Base-by-base conservation (phyloP, 2,113 vertebrate genomes). In the Prinia subflava region DNA sequence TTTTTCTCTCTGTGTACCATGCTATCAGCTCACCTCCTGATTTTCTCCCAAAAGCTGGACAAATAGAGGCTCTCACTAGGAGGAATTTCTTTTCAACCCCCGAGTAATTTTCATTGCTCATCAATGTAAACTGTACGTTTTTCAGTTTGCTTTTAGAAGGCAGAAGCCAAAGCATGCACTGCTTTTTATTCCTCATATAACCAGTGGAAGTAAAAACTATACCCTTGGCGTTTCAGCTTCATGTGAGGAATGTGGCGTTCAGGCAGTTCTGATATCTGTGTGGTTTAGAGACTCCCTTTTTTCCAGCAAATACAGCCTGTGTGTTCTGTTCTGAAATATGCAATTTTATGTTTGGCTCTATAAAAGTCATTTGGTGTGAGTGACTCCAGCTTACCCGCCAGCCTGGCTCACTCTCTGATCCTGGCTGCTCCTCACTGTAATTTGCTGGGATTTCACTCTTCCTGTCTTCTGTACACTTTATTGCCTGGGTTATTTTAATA, bases 91-190 rank as follows among this genome's bases (percentile, higher is more conserved):
- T 84, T 67, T 53, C 35, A 68, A n/a, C 12, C 33, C 53, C 24
- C 53, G 59, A 57, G 50, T 52, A 65, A 62, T 76, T 85, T 87
- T 44, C 46, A 23, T 41, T 93, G n/a, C 28, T 69, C 1, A 1
- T 69, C 53, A 17, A 0, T 42, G 28, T 71, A 31, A 78, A 69
- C 47, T 69, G 18, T 75, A 15, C 55, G 15, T 75, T 87, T 78
- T 75, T 47, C 57, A 19, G 2, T 41, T 33, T 80, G 23, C n/a
- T 83, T 75, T 49, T 20, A 62, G 37, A 59, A 82, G 57, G 30
- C 0, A 0, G 53, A 79, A 90, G 67, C 25, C 23, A 20, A 67
- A 80, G 17, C 2, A 0, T 3, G 3, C 1, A 0, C 27, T 68
- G 30, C 10, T 8, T 63, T 79, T 60, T 76, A n/a, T 70, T 76